Evolutionary conservation across 1,140 invertebrate species (phyloP).

Genomic region (Brachionus manjavacas): DNA sequence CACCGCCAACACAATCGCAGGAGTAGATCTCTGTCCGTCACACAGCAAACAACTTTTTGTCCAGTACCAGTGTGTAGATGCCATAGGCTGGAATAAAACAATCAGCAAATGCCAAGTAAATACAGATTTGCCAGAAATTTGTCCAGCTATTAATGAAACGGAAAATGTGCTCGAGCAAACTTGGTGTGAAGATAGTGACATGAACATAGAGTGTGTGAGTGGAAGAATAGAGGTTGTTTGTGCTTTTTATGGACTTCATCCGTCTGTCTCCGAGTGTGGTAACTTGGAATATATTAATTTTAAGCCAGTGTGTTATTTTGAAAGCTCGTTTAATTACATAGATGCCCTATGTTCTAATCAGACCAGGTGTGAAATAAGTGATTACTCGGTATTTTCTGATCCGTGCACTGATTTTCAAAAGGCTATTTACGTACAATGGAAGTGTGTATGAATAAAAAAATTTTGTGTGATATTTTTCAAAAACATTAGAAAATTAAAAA

Average conservation of each 20-base stretch:
- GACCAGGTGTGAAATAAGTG: background rate
- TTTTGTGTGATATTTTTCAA: background rate
- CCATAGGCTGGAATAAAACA: background rate
- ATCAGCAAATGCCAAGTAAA: background rate
- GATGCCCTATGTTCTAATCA: background rate
- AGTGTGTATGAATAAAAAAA: background rate
- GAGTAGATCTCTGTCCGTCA: background rate
- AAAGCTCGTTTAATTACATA: background rate
- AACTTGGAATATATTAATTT: background rate
- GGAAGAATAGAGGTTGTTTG: conserved; percentile 21
- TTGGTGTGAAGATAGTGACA: conserved; percentile 27
- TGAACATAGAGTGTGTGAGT: conserved; percentile 4
- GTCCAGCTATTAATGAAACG: background rate
- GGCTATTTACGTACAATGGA: conserved; percentile 19
- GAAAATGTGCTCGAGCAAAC: background rate
- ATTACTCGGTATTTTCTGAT: background rate
- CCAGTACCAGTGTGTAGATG: conserved; percentile 36
- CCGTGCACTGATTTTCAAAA: conserved; percentile 12
- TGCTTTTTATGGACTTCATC: conserved; percentile 38
- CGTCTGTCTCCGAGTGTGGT: background rate
- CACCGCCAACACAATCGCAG: background rate
- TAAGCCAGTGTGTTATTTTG: conserved; percentile 35
- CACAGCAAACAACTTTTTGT: conserved; percentile 9
- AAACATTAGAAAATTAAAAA: background rate
- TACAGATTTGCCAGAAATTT: background rate